Conservation (phyloP, 2,113 vertebrate genomes). For the Alaudala cheleensis region DNA sequence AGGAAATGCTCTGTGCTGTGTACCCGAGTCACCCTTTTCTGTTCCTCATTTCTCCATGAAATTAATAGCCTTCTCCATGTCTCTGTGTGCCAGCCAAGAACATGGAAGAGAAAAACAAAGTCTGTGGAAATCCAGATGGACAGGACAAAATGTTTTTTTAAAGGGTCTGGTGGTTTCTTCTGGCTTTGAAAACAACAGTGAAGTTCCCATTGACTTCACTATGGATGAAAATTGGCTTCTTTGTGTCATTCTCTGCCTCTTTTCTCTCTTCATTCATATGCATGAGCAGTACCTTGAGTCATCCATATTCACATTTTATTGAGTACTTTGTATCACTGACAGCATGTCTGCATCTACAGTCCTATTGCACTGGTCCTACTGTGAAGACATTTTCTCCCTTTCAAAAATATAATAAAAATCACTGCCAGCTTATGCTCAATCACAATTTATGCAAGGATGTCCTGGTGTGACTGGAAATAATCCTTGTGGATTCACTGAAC, state of each 20-base stretch:
- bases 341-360: background rate
- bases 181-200: background rate
- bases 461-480: conserved; percentile 29
- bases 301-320: conserved; percentile 34
- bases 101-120: background rate
- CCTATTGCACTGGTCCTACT: background rate
- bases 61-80: background rate
- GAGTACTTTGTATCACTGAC: background rate
- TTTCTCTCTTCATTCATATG: background rate
- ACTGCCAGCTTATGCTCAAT: background rate
- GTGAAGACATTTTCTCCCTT: conserved; percentile 11
- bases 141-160: background rate
- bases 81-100: background rate
- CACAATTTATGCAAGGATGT: background rate
- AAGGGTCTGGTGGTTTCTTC: background rate
- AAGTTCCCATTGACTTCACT: background rate
- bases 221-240: background rate
- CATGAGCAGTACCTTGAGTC: background rate
- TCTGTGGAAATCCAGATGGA: background rate
- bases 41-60: background rate
- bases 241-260: background rate
- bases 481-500: background rate
- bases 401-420: conserved; percentile 17
- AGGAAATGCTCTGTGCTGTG: background rate
- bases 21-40: background rate